These are phyloP conservation scores for Stictonetta naevosa DNA, from an alignment of 2,113 vertebrate genomes.

Conservation along the genomic window DNA sequence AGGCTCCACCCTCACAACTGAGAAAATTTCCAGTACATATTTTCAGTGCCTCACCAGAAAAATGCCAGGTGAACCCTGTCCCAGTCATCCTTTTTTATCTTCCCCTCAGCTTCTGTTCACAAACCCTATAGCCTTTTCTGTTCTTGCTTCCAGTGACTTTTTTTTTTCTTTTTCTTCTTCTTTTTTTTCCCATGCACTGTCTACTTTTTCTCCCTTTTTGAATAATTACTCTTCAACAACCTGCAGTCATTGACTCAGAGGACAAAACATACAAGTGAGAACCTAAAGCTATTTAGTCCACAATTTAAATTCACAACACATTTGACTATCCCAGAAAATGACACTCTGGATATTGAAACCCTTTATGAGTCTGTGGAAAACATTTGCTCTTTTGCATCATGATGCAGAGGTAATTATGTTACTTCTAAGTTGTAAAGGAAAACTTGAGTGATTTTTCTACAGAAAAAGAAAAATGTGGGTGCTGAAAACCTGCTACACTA, in stretches of 20 bases:
- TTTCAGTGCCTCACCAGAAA: neutral
- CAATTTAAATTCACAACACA: rapidly evolving
- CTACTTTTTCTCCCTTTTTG: neutral
- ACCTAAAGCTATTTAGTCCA: neutral
- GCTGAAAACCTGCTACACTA: neutral
- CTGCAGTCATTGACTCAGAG: neutral
- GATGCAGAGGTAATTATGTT: neutral
- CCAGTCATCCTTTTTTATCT: neutral
- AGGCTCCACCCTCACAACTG: neutral
- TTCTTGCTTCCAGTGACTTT: neutral
- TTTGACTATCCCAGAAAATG: neutral
- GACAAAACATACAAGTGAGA: neutral
- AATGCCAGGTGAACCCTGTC: neutral
- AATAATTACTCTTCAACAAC: neutral
- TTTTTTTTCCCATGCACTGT: neutral
- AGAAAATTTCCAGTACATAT: neutral
- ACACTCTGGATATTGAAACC: neutral
- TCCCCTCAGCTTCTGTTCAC: neutral
- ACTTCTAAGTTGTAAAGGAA: neutral
- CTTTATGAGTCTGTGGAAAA: neutral
- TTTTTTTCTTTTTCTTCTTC: neutral
- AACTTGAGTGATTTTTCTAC: neutral
- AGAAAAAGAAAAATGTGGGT: neutral
- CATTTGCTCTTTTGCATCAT: neutral
- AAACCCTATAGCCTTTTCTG: neutral